These are phyloP conservation scores for Hirtodrosophila alboralis DNA, from an alignment of 2,888 invertebrate species.

Conservation along the genomic window DNA sequence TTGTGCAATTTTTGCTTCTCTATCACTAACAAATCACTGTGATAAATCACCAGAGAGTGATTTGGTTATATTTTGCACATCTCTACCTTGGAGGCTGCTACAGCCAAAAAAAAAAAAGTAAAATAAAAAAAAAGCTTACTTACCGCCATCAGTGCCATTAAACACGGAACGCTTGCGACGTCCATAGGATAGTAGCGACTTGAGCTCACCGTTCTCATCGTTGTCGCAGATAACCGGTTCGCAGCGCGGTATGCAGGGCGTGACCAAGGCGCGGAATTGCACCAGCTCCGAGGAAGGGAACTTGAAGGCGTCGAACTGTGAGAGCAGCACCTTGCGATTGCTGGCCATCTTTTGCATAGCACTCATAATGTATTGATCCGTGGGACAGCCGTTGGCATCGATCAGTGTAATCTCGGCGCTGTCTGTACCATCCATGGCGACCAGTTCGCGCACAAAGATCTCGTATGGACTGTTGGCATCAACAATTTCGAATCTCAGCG, in stretches of 20 bases:
- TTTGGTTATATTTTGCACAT: conserved; percentile 17
- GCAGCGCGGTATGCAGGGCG: conserved; percentile 95
- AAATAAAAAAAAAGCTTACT: conserved; percentile 72
- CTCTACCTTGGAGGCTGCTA: conserved; percentile 34
- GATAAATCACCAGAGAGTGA: conserved; percentile 33
- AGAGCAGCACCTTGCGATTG: conserved; percentile 92
- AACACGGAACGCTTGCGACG: conserved; percentile 88
- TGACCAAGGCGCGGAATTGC: conserved; percentile 96
- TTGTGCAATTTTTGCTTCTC: conserved; percentile 14
- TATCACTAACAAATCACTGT: conserved; percentile 28
- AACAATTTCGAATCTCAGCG: conserved; percentile 94
- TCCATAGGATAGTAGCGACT: conserved; percentile 93
- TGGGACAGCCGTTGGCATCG: conserved; percentile 96
- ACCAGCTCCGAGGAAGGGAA: conserved; percentile 97
- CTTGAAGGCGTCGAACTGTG: conserved; percentile 97
- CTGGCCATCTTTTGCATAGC: conserved; percentile 92
- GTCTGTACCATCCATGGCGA: conserved; percentile 97
- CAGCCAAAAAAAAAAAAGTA: too few species aligned
- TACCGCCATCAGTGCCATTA: conserved; percentile 84
- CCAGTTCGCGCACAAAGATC: conserved; percentile 96
- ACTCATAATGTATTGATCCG: conserved; percentile 98
- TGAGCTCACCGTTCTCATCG: conserved; percentile 91
- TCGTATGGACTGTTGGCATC: conserved; percentile 97
- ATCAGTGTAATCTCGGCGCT: conserved; percentile 96
- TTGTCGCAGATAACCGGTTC: conserved; percentile 95